Evolutionary conservation across 2,113 vertebrate species (phyloP).

Genomic region (Crypturellus undulatus): DNA sequence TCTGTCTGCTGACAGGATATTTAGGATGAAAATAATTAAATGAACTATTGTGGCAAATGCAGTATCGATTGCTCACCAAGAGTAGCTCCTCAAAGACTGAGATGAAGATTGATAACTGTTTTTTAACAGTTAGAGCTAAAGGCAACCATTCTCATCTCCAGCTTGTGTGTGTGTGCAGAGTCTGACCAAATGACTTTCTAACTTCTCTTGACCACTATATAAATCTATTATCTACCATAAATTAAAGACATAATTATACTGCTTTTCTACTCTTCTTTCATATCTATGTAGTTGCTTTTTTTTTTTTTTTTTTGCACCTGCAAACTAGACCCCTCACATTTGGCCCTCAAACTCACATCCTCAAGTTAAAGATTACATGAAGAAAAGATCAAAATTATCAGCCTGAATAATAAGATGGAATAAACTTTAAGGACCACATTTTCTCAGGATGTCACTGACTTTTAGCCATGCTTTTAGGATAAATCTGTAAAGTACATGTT

Average conservation of each 20-base stretch:
- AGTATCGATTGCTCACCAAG: conserved; percentile 72
- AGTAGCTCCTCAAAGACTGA: conserved; percentile 51
- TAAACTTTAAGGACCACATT: background rate
- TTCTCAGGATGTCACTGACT: background rate
- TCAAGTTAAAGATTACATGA: background rate
- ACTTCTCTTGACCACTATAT: background rate
- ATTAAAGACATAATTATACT: background rate
- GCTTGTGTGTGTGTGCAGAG: background rate
- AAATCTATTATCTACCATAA: conserved; percentile 19
- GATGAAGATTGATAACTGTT: conserved; percentile 63
- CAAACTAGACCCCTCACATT: background rate
- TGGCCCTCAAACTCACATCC: background rate
- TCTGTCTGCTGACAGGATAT: conserved; percentile 59
- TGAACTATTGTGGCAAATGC: conserved; percentile 71
- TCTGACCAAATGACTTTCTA: conserved; percentile 28
- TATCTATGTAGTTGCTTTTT: background rate
- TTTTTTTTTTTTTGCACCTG: background rate
- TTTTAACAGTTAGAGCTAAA: conserved; percentile 55
- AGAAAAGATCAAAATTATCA: background rate
- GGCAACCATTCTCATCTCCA: conserved; percentile 37
- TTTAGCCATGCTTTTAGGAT: background rate
- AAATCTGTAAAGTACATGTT: background rate
- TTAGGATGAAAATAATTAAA: conserved; percentile 79
- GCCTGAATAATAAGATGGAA: background rate
- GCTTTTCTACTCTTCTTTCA: background rate